Percentiles rank a stretch among this genome's conserved stretches.
These are phyloP conservation scores for Hecatera dysodea DNA, from an alignment of 2,888 invertebrate species.

Conservation along the genomic window DNA sequence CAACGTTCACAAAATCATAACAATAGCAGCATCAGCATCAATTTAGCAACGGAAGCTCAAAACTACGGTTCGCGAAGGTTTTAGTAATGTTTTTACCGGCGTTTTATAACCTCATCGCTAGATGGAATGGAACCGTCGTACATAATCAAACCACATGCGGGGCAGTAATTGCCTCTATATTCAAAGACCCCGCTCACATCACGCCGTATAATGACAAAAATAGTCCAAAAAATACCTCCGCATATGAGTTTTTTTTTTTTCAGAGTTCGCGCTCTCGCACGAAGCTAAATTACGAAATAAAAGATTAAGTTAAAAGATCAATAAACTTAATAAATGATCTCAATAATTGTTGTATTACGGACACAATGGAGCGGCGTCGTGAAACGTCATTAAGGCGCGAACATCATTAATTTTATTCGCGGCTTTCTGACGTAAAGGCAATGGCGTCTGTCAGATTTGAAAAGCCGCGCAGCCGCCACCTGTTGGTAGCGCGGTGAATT, in stretches of 20 bases:
- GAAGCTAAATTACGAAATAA: slow-evolving; percentile 91
- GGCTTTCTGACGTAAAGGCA: slow-evolving; percentile 90
- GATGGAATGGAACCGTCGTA: slow-evolving; percentile 86
- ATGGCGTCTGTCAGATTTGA: slow-evolving; percentile 91
- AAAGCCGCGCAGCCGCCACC: slow-evolving; percentile 89
- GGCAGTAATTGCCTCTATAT: slow-evolving; percentile 90
- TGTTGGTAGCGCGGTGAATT: slow-evolving; percentile 90
- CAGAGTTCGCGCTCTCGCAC: slow-evolving; percentile 88
- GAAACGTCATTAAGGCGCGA: slow-evolving; percentile 90
- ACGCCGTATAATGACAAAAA: slow-evolving; percentile 91
- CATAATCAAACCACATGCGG: slow-evolving; percentile 91
- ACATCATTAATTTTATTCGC: slow-evolving; percentile 91
- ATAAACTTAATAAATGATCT: slow-evolving; percentile 91
- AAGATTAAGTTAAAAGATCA: slow-evolving; percentile 91
- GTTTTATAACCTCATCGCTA: slow-evolving; percentile 85
- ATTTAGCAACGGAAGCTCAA: slow-evolving; percentile 90
- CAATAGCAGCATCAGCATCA: slow-evolving; percentile 85
- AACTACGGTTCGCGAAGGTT: slow-evolving; percentile 83
- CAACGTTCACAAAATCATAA: slow-evolving; percentile 76
- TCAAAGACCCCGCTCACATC: slow-evolving; percentile 90
- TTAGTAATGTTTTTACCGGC: slow-evolving; percentile 87
- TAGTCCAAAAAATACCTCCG: slow-evolving; percentile 89
- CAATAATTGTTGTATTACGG: slow-evolving; percentile 91
- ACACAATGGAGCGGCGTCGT: slow-evolving; percentile 91
- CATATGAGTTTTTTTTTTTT: slow-evolving; percentile 90